Percentiles rank a stretch among this genome's conserved stretches.
phyloP scores from a whole-genome alignment of 1,140 invertebrate genomes.

The Tetramorium parvispinum region DNA sequence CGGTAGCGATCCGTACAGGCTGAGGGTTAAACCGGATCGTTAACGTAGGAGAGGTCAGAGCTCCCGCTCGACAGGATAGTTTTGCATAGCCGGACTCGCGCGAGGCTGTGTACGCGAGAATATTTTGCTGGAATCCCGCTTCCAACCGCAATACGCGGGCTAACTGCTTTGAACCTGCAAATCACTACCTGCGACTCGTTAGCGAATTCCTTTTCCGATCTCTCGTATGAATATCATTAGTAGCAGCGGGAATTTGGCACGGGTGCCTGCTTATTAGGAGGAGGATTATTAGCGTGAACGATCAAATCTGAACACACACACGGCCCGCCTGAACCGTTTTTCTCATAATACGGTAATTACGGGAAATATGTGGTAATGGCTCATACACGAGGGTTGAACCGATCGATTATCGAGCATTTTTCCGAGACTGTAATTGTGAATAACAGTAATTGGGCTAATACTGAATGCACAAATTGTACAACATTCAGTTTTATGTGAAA shows the following conservation, averaged over 20 bases:
- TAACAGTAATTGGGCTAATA: background rate
- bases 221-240: conserved; percentile 35
- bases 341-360: background rate
- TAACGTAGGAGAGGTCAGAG: conserved; percentile 63
- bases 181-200: conserved; percentile 58
- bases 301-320: background rate
- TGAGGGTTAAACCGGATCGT: conserved; percentile 62
- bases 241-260: conserved; percentile 23
- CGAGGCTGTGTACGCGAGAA: conserved; percentile 21
- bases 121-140: conserved; percentile 44
- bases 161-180: conserved; percentile 60
- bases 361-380: background rate
- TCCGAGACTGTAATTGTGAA: background rate
- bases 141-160: conserved; percentile 3
- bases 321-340: background rate
- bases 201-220: conserved; percentile 38
- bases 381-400: background rate
- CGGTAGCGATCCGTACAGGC: conserved; percentile 57
- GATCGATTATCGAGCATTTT: background rate
- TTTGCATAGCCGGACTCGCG: conserved; percentile 46
- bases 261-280: conserved; percentile 7
- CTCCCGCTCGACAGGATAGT: conserved; percentile 35
- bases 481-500: background rate
- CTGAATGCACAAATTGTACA: background rate
- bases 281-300: conserved; percentile 3